These are phyloP conservation scores for Spilarctia lutea DNA, from an alignment of 2,888 invertebrate species.

Conservation along the genomic window DNA sequence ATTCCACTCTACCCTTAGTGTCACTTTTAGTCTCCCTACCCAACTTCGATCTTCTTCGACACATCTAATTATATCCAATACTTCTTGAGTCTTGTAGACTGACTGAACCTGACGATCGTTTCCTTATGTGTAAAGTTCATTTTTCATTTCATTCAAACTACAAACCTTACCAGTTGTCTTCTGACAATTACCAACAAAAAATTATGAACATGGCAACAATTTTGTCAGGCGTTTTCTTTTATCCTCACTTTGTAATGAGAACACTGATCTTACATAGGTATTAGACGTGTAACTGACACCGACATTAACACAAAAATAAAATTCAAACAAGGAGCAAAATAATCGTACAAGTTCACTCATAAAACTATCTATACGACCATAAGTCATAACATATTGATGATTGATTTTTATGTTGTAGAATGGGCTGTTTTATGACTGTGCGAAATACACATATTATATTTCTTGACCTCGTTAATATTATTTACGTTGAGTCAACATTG, in stretches of 20 bases:
- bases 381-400: conserved; percentile 58
- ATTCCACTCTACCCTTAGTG: no score
- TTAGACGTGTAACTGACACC: neutral
- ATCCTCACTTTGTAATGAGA: conserved; percentile 1
- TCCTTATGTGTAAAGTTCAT: neutral
- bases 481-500: conserved; percentile 59
- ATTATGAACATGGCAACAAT: no score
- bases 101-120: neutral
- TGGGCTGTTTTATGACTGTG: conserved; percentile 66
- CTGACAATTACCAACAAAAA: neutral
- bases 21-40: no score
- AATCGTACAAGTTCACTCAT: conserved; percentile 29
- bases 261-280: neutral
- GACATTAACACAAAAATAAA: conserved; percentile 24
- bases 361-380: conserved; percentile 39
- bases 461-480: conserved; percentile 67
- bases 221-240: neutral
- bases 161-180: neutral
- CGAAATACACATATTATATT: conserved; percentile 68
- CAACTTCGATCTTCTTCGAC: neutral
- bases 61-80: neutral
- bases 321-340: conserved; percentile 43
- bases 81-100: neutral
- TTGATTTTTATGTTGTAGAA: conserved; percentile 61
- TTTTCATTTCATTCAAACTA: no score